Conservation (phyloP, 2,888 invertebrate species). For the Quadroppia sp. region DNA sequence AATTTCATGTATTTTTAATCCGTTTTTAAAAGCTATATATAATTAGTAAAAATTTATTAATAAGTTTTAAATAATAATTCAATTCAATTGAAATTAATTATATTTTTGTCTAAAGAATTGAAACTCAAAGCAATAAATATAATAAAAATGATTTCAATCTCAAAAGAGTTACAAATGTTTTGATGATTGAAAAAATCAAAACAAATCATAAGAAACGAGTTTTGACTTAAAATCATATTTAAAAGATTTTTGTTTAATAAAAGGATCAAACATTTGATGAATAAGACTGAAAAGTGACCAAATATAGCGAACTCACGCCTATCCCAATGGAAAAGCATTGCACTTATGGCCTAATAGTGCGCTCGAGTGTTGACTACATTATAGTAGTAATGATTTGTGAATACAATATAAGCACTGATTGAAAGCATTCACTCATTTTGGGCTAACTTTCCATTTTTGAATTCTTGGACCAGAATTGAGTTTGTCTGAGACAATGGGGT, state of each 20-base stretch:
- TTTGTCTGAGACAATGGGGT: not conserved
- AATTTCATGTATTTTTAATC: no score
- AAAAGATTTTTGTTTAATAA: not conserved
- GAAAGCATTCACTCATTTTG: not conserved
- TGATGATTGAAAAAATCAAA: no score
- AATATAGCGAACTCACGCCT: not conserved
- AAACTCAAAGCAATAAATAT: no score
- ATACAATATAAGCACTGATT: not conserved
- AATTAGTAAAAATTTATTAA: no score
- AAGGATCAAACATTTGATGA: not conserved
- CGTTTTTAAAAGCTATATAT: no score
- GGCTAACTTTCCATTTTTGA: slow-evolving; percentile 13
- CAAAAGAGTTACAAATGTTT: not conserved
- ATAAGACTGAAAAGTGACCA: not conserved
- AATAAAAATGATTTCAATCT: no score
- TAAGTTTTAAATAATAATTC: no score
- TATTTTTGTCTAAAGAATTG: no score
- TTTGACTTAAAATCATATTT: not conserved
- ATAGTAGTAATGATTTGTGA: not conserved
- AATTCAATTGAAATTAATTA: no score
- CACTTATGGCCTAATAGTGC: slow-evolving; percentile 15
- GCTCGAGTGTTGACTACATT: not conserved
- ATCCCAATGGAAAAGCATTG: not conserved
- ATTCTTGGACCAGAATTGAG: not conserved
- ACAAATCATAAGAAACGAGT: not conserved